Evolutionary conservation across 2,888 invertebrate genomes (phyloP), one percentile per base, ranked within the genome.

Genomic region (Drosophila nigricruria): DNA sequence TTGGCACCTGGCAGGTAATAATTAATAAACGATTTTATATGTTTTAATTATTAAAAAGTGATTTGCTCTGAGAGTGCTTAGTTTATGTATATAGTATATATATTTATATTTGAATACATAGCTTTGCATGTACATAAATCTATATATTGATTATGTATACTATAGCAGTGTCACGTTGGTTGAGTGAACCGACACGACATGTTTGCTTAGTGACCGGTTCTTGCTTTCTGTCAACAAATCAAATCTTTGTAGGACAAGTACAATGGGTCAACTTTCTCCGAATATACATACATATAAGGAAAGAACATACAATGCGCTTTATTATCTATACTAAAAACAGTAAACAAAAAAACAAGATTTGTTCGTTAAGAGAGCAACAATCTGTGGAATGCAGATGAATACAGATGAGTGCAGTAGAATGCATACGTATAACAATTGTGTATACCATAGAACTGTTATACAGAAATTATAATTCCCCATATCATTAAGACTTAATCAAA

Each of bases 1-100:
- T 96, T 87, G 97, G 97, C 64, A 96, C 96, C 65, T 97, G 96
- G 96, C 95, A 96, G 94, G 96, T 96, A 93, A 71, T 38, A 6
- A 27, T 23, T 42, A 20, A 3, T 27, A 2, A 40, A 16, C 32
- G 8, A 12, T 53, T 38, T 12, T 1, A n/a, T n/a, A 23, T 6
- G n/a, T 18, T 12, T 25, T 12, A n/a, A 53, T 16, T 12, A n/a
- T 18, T 47, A 23, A 34, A 23, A 23, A 16, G 3, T 25, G 25
- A 25, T 45, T 16, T 45, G 2, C 3, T 47, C 25, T 47, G 12
- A 47, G 5, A 20, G 16, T 30, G 27, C 47, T 30, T n/a, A 5
- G 8, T 4, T 12, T 25, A 16, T 25, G 27, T 47, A 47, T 4
- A 27, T 18, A 30, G 1, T 14, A 30, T 49, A n/a, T 38, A 10